Percentiles rank a stretch among this genome's conserved stretches.
phyloP scores from a whole-genome alignment of 2,113 vertebrate species.

The Columbina picui region DNA sequence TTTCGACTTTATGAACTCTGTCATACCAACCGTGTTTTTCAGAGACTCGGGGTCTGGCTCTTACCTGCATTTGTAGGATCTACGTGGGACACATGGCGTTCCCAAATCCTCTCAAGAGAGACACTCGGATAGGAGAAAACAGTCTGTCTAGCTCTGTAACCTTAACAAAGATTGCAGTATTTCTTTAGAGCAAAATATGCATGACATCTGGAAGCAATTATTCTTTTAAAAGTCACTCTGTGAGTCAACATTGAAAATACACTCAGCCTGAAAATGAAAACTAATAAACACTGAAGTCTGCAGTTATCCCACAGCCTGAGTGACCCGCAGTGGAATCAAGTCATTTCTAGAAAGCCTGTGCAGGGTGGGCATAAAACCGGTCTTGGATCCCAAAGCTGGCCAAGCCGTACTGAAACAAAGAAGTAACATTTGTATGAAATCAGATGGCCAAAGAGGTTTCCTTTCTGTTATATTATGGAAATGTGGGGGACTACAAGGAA shows the following conservation, averaged over 20 bases:
- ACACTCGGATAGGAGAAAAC: neutral
- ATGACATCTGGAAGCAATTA: conserved; percentile 59
- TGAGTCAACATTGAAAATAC: conserved; percentile 4
- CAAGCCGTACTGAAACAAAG: neutral
- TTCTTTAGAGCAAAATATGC: neutral
- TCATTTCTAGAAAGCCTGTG: conserved; percentile 22
- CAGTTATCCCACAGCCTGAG: neutral
- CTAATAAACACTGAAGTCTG: conserved; percentile 15
- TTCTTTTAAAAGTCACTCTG: conserved; percentile 31
- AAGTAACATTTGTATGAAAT: neutral
- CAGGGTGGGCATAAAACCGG: neutral
- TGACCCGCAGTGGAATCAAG: neutral
- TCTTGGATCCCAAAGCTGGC: neutral
- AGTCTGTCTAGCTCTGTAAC: neutral
- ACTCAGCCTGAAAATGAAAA: conserved; percentile 9
- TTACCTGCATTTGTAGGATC: neutral
- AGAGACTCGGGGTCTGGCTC: neutral
- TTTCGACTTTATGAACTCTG: neutral
- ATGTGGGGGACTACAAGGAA: neutral
- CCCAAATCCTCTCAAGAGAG: neutral
- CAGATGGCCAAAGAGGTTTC: neutral
- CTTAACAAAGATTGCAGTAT: conserved; percentile 18
- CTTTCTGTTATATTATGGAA: neutral
- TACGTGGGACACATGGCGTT: neutral
- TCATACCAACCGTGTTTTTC: neutral